Base-by-base conservation (phyloP, 2,797 vertebrate genomes). In the Sebastes alutus region DNA sequence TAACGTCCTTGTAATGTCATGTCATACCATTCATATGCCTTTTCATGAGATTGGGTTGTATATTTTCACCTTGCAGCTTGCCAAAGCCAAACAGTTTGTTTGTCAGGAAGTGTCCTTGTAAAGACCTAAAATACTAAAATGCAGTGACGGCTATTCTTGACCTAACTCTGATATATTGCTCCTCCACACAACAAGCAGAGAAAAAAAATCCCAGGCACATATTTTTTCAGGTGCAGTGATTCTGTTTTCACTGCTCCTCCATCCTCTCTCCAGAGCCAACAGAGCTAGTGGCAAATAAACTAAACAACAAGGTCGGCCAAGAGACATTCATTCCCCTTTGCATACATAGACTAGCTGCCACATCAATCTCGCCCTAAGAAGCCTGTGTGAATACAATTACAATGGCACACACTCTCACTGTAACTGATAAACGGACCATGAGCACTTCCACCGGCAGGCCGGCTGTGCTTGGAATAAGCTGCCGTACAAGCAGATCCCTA, bases 291-390 rank as follows among this genome's bases (percentile, higher is more conserved):
- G 82, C 71, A 88, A 85, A 88, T 80, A 91, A 87, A 92, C 78
- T 42, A 65, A 68, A 72, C 80, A 89, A 91, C 90, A 93, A 92
- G 90, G 90, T 92, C 91, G 84, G 82, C 78, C 82, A 87, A 75
- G 84, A 91, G 62, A 84, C 85, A 79, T 81, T 81, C 82, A 89
- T 89, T 63, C 73, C 81, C 55, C 78, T 91, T 81, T 83, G 86
- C 74, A 83, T 88, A 86, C 72, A 66, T 35, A 68, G 35, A 72
- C 55, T 11, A 27, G 72, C 60, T 77, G 54, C 68, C 73, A 70
- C 87, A 91, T 93, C 89, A 88, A 89, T 91, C 89, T 91, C 16
- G 1, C 72, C 80, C 59, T 76, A 81, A 89, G 77, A 82, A 72
- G 78, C 65, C 46, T 33, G 42, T 72, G 80, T 87, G 83, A 81